A percentile compares a stretch with the other conserved stretches of the same genome.
phyloP scores from a whole-genome alignment of 2,113 vertebrate species.

The Galbula dea region DNA sequence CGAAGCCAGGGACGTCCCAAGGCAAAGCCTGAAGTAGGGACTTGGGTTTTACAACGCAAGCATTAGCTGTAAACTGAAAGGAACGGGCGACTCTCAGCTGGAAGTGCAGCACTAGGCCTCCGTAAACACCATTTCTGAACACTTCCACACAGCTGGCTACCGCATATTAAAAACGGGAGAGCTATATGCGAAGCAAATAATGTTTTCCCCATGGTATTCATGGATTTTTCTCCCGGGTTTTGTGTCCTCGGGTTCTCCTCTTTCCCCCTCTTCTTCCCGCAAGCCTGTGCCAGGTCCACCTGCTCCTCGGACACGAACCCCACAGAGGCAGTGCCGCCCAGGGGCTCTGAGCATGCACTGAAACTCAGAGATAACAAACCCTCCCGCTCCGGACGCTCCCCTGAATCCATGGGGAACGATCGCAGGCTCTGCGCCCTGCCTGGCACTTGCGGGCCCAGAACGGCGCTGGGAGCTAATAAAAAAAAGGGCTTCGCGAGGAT shows the following conservation, averaged over 20 bases:
- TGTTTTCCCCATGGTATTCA: rapidly evolving
- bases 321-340: rapidly evolving
- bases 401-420: background rate
- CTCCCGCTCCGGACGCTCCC: background rate
- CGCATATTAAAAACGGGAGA: background rate
- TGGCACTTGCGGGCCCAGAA: rapidly evolving
- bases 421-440: background rate
- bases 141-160: background rate
- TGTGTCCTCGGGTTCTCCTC: background rate
- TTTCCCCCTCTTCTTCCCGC: rapidly evolving
- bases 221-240: rapidly evolving
- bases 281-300: background rate
- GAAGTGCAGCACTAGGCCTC: background rate
- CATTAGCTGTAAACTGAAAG: too few relatives aligned
- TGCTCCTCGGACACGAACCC: rapidly evolving
- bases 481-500: too few relatives aligned
- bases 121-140: background rate
- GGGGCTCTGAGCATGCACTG: rapidly evolving
- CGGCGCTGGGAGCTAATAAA: background rate
- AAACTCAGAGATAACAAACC: background rate
- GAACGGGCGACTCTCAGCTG: background rate
- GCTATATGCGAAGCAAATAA: rapidly evolving
- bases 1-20: background rate
- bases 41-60: background rate
- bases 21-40: background rate